Conservation (phyloP, 2,888 invertebrate genomes). For the Cheilosia urbana region DNA sequence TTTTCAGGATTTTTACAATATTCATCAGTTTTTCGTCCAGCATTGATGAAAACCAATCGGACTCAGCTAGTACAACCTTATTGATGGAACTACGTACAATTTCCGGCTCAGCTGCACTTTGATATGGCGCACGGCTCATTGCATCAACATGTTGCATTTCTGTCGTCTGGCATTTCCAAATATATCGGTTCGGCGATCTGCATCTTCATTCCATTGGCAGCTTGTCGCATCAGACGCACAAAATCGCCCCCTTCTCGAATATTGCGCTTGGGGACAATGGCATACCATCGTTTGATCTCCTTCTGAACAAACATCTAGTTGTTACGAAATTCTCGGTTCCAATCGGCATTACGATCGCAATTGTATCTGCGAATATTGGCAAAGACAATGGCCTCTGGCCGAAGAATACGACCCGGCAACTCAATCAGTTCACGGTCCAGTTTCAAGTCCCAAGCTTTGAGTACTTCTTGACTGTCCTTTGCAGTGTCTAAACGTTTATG, state of each 20-base stretch:
- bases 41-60: too few relatives aligned
- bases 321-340: slow-evolving; percentile 89
- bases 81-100: too few relatives aligned
- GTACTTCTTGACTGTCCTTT: slow-evolving; percentile 85
- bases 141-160: too few relatives aligned
- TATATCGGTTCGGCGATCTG: slow-evolving; percentile 82
- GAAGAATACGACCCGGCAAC: slow-evolving; percentile 88
- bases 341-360: slow-evolving; percentile 87
- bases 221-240: slow-evolving; percentile 80
- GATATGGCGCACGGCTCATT: too few relatives aligned
- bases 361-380: slow-evolving; percentile 79
- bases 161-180: too few relatives aligned
- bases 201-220: slow-evolving; percentile 84
- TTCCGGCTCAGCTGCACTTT: too few relatives aligned
- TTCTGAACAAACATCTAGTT: slow-evolving; percentile 82
- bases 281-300: slow-evolving; percentile 82
- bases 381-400: slow-evolving; percentile 87
- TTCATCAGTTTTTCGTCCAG: too few relatives aligned
- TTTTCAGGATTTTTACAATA: too few relatives aligned
- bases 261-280: slow-evolving; percentile 80
- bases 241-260: slow-evolving; percentile 80
- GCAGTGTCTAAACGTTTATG: slow-evolving; percentile 86
- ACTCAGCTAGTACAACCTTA: too few relatives aligned
- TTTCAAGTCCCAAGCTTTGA: slow-evolving; percentile 90
- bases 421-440: slow-evolving; percentile 87